Conservation (phyloP, 2,888 invertebrate genomes). For the Euzophera pinguis region DNA sequence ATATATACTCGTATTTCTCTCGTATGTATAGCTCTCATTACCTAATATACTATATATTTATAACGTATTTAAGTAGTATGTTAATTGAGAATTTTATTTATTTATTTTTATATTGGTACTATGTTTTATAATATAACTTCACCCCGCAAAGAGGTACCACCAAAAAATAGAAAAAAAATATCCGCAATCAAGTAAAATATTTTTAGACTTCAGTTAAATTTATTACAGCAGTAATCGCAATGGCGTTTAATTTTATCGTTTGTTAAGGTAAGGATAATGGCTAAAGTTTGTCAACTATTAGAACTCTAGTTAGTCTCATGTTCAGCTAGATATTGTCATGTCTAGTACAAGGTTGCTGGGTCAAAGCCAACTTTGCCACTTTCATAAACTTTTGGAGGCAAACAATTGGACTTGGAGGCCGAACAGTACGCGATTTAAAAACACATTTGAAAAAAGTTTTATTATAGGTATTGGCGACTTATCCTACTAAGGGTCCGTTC, state of each 20-base stretch:
- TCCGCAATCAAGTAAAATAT: not conserved
- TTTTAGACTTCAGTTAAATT: not conserved
- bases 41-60: too few species aligned
- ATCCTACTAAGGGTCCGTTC: too few species aligned
- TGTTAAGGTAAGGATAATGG: not conserved
- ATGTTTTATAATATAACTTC: too few species aligned
- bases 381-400: slow-evolving; percentile 11
- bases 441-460: not conserved
- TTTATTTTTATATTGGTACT: too few species aligned
- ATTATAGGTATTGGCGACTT: too few species aligned
- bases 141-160: too few species aligned
- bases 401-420: not conserved
- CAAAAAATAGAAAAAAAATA: too few species aligned
- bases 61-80: too few species aligned
- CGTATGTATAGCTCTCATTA: too few species aligned
- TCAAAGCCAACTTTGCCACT: slow-evolving; percentile 11
- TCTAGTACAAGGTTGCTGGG: slow-evolving; percentile 10
- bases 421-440: not conserved
- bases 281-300: not conserved
- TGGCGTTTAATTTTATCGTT: slow-evolving; percentile 1
- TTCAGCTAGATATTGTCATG: not conserved
- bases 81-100: too few species aligned
- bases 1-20: too few species aligned
- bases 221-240: not conserved
- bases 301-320: slow-evolving; percentile 2